Conservation (phyloP, 2,888 invertebrate species). For the Conchocele bisecta region DNA sequence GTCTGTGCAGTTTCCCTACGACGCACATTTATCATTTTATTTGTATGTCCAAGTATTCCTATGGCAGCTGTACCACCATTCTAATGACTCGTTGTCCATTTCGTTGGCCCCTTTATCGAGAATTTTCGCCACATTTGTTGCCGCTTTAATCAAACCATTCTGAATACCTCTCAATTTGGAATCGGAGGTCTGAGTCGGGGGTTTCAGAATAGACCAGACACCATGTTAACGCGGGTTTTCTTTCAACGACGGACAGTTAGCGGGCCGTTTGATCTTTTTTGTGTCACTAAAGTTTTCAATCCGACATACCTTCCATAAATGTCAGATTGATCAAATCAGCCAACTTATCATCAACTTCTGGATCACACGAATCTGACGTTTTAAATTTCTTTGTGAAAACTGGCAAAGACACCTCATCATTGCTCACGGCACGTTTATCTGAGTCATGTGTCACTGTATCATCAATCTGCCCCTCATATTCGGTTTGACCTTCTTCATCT, state of each 20-base stretch:
- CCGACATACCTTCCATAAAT: slow-evolving; percentile 25
- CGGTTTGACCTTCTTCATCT: too few relatives aligned
- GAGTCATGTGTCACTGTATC: too few relatives aligned
- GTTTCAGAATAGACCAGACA: slow-evolving; percentile 18
- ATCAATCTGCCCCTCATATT: too few relatives aligned
- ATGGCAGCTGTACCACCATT: slow-evolving; percentile 14
- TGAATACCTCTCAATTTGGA: slow-evolving; percentile 29
- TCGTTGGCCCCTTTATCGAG: slow-evolving; percentile 6
- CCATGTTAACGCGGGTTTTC: slow-evolving; percentile 21
- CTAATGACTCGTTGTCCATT: not conserved
- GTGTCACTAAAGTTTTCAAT: slow-evolving; percentile 1
- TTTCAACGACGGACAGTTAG: slow-evolving; percentile 18
- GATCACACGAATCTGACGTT: slow-evolving; percentile 12
- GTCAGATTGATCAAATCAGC: slow-evolving; percentile 20
- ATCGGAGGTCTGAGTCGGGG: slow-evolving; percentile 27
- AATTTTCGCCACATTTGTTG: slow-evolving; percentile 19
- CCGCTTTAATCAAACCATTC: slow-evolving; percentile 39
- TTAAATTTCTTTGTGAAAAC: slow-evolving; percentile 20
- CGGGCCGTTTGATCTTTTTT: slow-evolving; percentile 17
- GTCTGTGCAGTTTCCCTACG: slow-evolving; percentile 23
- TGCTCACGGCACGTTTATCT: too few relatives aligned
- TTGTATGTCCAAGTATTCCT: slow-evolving; percentile 26
- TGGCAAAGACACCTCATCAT: too few relatives aligned
- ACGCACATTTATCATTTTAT: slow-evolving; percentile 25
- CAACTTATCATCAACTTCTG: slow-evolving; percentile 2